Conservation (phyloP, 23 tunicate species). For the Halocynthia roretzi region DNA sequence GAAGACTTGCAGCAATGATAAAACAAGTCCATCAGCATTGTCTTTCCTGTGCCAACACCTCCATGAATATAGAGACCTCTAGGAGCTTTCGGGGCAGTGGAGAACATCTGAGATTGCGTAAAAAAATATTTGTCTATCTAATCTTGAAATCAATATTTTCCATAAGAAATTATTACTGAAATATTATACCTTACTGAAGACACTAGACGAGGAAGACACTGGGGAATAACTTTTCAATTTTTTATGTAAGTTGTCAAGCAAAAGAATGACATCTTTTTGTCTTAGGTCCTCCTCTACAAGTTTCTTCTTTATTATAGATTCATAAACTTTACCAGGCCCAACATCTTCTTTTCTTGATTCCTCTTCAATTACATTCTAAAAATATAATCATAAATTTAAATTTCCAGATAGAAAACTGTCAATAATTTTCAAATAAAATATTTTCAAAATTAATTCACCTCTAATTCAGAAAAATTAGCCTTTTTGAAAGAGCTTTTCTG, state of each 20-base stretch:
- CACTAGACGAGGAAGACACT: slow-evolving; percentile 1
- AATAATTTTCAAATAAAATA: no score
- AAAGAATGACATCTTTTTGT: slow-evolving; percentile 39
- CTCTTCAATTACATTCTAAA: slow-evolving; percentile 13
- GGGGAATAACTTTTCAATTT: slow-evolving; percentile 34
- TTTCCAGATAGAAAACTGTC: no score
- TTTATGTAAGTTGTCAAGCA: slow-evolving; percentile 33
- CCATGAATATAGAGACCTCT: slow-evolving; percentile 94
- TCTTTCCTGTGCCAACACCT: slow-evolving; percentile 98
- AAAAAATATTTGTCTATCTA: not conserved
- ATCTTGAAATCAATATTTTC: not conserved
- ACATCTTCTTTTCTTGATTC: slow-evolving; percentile 2
- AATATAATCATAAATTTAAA: not conserved
- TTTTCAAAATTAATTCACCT: no score
- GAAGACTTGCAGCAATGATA: slow-evolving; percentile 59
- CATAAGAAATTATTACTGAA: not conserved
- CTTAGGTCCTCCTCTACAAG: slow-evolving; percentile 33
- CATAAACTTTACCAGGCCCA: slow-evolving; percentile 30
- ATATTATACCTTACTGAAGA: slow-evolving; percentile 30
- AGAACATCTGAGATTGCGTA: slow-evolving; percentile 20
- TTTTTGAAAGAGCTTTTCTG: no score
- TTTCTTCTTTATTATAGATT: slow-evolving; percentile 16
- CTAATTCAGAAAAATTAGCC: no score
- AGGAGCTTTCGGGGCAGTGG: slow-evolving; percentile 31
- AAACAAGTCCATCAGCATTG: slow-evolving; percentile 98